Base-by-base conservation (phyloP, 2,888 invertebrate genomes). In the Molorchus minor region DNA sequence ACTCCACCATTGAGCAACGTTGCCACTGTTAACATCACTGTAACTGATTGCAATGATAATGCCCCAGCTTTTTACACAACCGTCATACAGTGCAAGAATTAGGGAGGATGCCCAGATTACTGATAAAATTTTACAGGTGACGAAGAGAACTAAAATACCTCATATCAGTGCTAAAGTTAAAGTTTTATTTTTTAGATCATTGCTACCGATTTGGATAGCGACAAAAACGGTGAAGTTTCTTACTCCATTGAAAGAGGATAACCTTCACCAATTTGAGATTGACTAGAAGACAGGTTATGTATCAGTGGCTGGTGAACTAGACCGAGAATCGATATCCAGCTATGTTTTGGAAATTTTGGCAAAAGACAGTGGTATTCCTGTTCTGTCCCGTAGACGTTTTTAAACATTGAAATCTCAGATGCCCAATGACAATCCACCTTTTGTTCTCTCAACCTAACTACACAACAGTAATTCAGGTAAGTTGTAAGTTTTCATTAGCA, bases 391-490 rank as follows among this genome's bases (percentile, higher is more conserved):
- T 61, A 87, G 70, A 89, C 90, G 8, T 84, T 88, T 69, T 86
- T 96, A 2, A 88, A 88, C 73, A 85, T 98, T 46, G 91, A 92
- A 74, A 86, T 97, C 57, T 82, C 90, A 1, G 97, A 98, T 80
- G 90, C 92, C n/a, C 0, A 98, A 98, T 80, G 97, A 98, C 79
- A 96, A 96, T 80, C 88, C 94, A 16, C 97, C 97, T 3, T n/a
- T 69, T 89, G 21, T 95, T 96, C 80, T 87, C 89, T 0, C 87
- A 88, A 70, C 79, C 83, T 5, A 93, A 94, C 77, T 94, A 95
- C 77, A 88, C 91, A 13, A 87, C 91, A 0, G 86, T 93, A 43
- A 88, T 97, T 17, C 85, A 82, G 80, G 84, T 84, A 73, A 68
- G 73, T 63, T 61, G 33, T n/a, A 33, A 33, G 35, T 43, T 47